These are phyloP conservation scores for Tetheella fluctuosa DNA, from an alignment of 2,888 invertebrate genomes.

Conservation along the genomic window DNA sequence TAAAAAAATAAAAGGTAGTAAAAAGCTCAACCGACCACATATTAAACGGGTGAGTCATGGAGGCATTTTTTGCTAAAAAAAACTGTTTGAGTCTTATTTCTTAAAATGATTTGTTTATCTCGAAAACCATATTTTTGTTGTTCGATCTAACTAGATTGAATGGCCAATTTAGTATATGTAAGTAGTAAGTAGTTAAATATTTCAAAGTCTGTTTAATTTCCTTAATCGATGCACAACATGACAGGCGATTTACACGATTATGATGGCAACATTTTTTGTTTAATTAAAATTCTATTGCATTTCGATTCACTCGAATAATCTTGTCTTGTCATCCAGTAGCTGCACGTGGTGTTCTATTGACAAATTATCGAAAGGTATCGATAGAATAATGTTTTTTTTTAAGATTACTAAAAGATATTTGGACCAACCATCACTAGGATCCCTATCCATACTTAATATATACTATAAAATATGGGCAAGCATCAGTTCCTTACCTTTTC, in stretches of 20 bases:
- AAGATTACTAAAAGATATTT: background rate
- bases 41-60: background rate
- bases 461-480: too few species aligned
- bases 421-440: too few species aligned
- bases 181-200: too few species aligned
- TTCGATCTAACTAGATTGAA: background rate
- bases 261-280: slow-evolving; percentile 2
- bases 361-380: background rate
- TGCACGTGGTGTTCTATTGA: background rate
- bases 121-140: background rate
- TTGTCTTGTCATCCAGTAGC: background rate
- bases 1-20: background rate
- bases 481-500: too few species aligned
- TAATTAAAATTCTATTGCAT: background rate
- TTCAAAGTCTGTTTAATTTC: background rate
- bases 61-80: background rate
- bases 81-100: background rate
- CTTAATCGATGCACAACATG: background rate
- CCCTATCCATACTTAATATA: too few species aligned
- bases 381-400: background rate
- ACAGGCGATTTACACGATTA: background rate
- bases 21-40: background rate
- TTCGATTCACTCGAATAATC: background rate
- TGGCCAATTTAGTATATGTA: too few species aligned
- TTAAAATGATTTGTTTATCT: too few species aligned